Percentiles rank a stretch among this genome's conserved stretches.
Evolutionary conservation across 2,888 invertebrate genomes (phyloP).

Genomic region (Athetis lepigone): DNA sequence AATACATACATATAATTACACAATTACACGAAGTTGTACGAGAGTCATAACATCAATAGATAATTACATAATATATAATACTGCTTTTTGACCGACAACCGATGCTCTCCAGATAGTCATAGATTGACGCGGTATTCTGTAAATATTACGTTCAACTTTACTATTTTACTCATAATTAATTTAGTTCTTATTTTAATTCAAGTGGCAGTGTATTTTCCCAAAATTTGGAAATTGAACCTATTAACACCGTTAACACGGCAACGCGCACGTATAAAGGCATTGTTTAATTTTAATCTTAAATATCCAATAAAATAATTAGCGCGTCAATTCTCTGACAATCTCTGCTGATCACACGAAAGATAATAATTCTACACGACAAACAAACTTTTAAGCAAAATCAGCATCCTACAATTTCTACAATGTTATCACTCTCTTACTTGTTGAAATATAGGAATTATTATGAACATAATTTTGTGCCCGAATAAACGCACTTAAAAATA

Average conservation of each 20-base stretch:
- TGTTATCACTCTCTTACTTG: constrained; percentile 58
- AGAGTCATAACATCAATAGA: constrained; percentile 65
- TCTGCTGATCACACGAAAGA: constrained; percentile 9
- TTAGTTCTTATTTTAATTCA: background rate
- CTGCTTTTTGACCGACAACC: constrained; percentile 36
- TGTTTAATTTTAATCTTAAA: background rate
- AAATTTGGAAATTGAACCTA: constrained; percentile 2
- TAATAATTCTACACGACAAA: constrained; percentile 19
- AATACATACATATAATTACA: constrained; percentile 68
- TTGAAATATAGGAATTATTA: constrained; percentile 60
- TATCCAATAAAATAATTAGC: constrained; percentile 2
- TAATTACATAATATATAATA: constrained; percentile 44
- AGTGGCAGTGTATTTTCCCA: constrained; percentile 9
- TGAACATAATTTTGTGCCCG: constrained; percentile 72
- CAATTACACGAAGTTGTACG: constrained; percentile 66
- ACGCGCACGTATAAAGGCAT: background rate
- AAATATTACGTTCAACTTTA: background rate
- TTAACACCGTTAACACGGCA: background rate
- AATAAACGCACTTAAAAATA: constrained; percentile 70
- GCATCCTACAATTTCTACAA: constrained; percentile 34
- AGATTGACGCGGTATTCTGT: constrained; percentile 15
- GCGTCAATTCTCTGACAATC: constrained; percentile 16
- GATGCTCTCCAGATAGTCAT: constrained; percentile 3
- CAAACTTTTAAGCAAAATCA: constrained; percentile 26
- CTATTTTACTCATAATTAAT: background rate